Conservation (phyloP, 2,888 invertebrate species). For the Conops quadrifasciatus region DNA sequence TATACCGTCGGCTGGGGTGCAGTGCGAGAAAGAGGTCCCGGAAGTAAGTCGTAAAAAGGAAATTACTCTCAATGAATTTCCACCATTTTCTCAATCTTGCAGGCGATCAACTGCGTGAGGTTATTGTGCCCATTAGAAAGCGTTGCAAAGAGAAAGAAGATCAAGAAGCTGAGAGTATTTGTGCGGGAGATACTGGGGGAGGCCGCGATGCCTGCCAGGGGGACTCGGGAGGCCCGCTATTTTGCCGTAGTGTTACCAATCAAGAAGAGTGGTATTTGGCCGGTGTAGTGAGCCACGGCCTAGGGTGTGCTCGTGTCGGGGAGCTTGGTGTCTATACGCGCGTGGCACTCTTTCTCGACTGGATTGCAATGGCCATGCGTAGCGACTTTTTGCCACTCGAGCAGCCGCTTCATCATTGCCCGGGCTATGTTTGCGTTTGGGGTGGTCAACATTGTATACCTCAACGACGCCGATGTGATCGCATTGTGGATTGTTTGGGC, state of each 20-base stretch:
- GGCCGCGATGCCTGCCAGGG: conserved; percentile 84
- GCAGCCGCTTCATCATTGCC: conserved; percentile 73
- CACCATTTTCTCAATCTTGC: conserved; percentile 37
- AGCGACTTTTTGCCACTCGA: conserved; percentile 61
- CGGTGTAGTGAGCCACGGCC: conserved; percentile 87
- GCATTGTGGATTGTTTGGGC: conserved; percentile 77
- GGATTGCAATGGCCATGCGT: conserved; percentile 69
- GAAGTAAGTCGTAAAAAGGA: conserved; percentile 71
- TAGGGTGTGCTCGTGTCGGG: conserved; percentile 81
- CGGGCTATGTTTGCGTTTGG: conserved; percentile 76
- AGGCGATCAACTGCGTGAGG: conserved; percentile 86
- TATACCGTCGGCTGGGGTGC: conserved; percentile 87
- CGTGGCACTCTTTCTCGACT: conserved; percentile 77
- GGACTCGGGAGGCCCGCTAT: conserved; percentile 81
- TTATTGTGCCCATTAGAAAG: conserved; percentile 76
- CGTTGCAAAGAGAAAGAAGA: conserved; percentile 75
- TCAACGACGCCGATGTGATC: conserved; percentile 74
- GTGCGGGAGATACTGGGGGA: conserved; percentile 78
- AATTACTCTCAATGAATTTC: neutral
- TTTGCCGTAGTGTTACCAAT: conserved; percentile 77
- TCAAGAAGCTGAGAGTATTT: conserved; percentile 74
- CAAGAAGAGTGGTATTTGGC: conserved; percentile 80
- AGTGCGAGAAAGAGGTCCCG: conserved; percentile 76
- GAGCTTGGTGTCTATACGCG: conserved; percentile 87
- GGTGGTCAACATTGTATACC: conserved; percentile 76